These are phyloP conservation scores for Nothoprocta pentlandii DNA, from an alignment of 2,113 vertebrate species.

Conservation along the genomic window DNA sequence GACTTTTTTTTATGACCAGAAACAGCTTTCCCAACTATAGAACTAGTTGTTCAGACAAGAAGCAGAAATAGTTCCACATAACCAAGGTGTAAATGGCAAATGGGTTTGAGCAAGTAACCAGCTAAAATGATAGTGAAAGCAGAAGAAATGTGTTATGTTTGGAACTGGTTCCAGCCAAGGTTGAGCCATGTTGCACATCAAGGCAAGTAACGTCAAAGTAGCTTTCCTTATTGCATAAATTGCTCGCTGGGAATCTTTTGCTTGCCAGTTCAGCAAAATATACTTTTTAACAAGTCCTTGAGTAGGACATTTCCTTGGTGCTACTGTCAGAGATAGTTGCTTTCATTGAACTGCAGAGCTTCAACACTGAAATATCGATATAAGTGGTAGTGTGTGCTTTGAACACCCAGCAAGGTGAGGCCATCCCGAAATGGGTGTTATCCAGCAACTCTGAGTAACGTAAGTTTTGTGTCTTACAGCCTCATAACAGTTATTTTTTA, in stretches of 20 bases:
- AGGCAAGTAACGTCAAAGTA: not conserved
- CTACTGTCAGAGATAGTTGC: not conserved
- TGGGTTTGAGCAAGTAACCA: not conserved
- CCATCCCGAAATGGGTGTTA: not conserved
- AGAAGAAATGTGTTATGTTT: not conserved
- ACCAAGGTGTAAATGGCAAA: not conserved
- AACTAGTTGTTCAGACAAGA: not conserved
- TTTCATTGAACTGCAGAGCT: not conserved
- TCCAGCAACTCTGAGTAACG: not conserved
- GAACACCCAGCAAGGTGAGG: not conserved
- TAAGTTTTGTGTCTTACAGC: not conserved
- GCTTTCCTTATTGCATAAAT: not conserved
- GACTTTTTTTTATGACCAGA: not conserved
- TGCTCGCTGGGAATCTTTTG: not conserved
- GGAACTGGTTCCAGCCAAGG: not conserved
- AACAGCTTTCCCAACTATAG: not conserved
- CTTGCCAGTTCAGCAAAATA: not conserved
- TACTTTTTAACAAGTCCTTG: not conserved
- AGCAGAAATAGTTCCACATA: not conserved
- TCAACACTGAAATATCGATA: not conserved
- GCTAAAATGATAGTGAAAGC: not conserved
- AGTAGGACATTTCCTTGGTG: not conserved
- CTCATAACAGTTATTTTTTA: not conserved
- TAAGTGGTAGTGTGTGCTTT: not conserved
- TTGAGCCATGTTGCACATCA: not conserved